Base-by-base conservation (phyloP, 2,888 invertebrate species). In the Lathronympha strigana region DNA sequence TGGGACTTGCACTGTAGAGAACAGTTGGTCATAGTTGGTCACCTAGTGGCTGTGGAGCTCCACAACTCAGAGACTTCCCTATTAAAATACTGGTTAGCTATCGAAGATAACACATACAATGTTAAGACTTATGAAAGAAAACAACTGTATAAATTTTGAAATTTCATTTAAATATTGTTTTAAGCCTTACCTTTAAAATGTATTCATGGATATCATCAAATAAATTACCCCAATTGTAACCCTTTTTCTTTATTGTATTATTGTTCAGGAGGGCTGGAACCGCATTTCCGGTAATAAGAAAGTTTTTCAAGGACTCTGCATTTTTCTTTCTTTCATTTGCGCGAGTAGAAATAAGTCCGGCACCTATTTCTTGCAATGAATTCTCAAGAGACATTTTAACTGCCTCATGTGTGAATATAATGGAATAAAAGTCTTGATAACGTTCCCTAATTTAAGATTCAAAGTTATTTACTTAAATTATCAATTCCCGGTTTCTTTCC, bases 261-360 rank as follows among this genome's bases (percentile, higher is more conserved):
- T 83, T 82, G 54, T 85, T 82, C 28, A 93, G 75, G 40, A 90
- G 70, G 4, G 83, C 71, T 38, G 91, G 85, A 4, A 86, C 82
- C 36, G 87, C 85, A 76, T 86, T 87, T 71, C 87, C 83, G 15
- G 80, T 81, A 2, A 93, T 81, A 2, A 93, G 79, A 66, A 86
- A 85, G 67, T 85, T 87, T 75, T 87, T 89, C 55, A 93, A 69
- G 25, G 63, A 72, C 74, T 92, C 92, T 6, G 88, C 90, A 79
- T 77, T 84, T 78, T 86, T 93, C 72, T 90, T 93, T 45, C 93
- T 81, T 45, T 93, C 93, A 36, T 83, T 86, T 9, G 85, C 79
- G 68, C 90, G 82, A 60, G 76, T 73, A 15, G 91, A 89, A 58
- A 80, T 81, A 19, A 93, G 77, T 47, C 81, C 84, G 63, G 76